These are phyloP conservation scores for Rhynchophorus ferrugineus DNA, from an alignment of 1,140 invertebrate genomes.

Conservation along the genomic window DNA sequence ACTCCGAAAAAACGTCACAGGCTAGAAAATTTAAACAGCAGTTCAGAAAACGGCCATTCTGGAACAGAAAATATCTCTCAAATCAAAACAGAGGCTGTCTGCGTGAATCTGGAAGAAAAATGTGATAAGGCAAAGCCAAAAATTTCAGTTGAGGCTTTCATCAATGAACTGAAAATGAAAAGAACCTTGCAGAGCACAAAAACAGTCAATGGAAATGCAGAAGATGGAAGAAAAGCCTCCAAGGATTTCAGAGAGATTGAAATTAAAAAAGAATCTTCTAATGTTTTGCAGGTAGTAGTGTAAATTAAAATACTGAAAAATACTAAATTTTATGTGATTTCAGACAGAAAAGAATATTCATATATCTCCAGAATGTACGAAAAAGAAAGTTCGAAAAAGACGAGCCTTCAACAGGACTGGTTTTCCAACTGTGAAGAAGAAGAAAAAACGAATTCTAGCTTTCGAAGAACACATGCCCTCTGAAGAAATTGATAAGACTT, in stretches of 20 bases:
- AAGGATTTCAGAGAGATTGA: constrained; percentile 3
- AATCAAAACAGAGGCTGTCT: constrained; percentile 15
- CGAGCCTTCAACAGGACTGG: constrained; percentile 78
- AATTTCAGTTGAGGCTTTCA: constrained; percentile 30
- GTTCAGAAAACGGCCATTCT: constrained; percentile 22
- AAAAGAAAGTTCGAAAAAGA: constrained; percentile 63
- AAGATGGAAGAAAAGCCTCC: constrained; percentile 1
- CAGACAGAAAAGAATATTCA: constrained; percentile 40
- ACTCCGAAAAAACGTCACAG: constrained; percentile 56
- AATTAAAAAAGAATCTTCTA: constrained; percentile 8
- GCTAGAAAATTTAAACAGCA: constrained; percentile 39
- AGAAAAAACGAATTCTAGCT: constrained; percentile 59
- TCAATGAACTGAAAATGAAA: constrained; percentile 38
- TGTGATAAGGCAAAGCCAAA: constrained; percentile 26
- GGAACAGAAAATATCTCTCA: background rate
- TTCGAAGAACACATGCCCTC: background rate
- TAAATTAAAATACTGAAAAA: background rate
- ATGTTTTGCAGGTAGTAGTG: constrained; percentile 1
- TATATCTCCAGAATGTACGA: constrained; percentile 37
- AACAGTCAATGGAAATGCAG: background rate
- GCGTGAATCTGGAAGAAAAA: constrained; percentile 23
- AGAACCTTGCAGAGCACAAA: constrained; percentile 21
- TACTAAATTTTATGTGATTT: background rate
- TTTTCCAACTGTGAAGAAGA: constrained; percentile 76
- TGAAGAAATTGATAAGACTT: background rate